Conservation (phyloP, 2,113 vertebrate genomes). For the Recurvirostra avosetta region DNA sequence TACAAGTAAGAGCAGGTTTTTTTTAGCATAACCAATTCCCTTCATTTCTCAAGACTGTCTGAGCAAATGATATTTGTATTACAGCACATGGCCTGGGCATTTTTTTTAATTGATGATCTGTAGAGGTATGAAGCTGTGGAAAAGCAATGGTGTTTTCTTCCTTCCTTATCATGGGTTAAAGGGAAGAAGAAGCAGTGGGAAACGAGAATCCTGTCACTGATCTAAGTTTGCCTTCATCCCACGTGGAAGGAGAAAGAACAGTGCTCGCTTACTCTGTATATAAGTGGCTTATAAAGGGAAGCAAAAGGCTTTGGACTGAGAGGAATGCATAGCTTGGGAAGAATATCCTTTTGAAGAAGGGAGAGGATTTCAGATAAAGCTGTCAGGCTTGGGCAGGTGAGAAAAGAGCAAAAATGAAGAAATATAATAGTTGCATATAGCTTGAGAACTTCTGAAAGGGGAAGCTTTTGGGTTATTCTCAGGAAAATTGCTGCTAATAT, state of each 20-base stretch:
- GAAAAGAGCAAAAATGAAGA: neutral
- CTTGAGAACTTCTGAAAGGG: neutral
- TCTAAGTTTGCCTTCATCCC: neutral
- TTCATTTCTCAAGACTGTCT: neutral
- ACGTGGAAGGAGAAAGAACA: neutral
- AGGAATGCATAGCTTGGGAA: neutral
- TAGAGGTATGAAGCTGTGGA: neutral
- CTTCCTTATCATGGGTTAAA: neutral
- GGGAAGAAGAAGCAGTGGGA: neutral
- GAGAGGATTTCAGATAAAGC: neutral
- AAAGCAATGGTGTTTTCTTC: neutral
- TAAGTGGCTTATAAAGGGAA: neutral
- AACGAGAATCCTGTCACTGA: neutral
- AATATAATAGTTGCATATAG: neutral
- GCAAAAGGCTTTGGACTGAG: neutral
- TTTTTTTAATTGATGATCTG: neutral
- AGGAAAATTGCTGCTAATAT: neutral
- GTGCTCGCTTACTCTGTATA: rapidly evolving
- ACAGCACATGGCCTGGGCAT: neutral
- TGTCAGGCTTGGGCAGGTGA: neutral
- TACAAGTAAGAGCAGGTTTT: neutral
- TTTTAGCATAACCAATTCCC: neutral
- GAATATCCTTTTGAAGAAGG: neutral
- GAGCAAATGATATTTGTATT: neutral
- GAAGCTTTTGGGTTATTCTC: neutral